phyloP scores from a whole-genome alignment of 2,113 vertebrate genomes.

The Syngnathus floridae region DNA sequence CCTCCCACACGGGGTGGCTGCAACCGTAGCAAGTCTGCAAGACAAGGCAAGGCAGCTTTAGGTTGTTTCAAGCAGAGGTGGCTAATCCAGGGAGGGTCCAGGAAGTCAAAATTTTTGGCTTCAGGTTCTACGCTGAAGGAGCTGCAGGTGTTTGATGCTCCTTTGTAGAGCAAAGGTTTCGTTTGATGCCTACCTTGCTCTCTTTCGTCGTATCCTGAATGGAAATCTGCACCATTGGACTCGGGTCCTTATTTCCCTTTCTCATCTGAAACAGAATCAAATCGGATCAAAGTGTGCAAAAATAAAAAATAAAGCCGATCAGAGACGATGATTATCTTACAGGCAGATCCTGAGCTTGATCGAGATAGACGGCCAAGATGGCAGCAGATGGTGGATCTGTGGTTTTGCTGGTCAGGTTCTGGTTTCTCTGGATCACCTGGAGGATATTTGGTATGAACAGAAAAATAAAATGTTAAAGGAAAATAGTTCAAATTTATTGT shows the following conservation, averaged over 20 bases:
- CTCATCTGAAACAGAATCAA: constrained; percentile 71
- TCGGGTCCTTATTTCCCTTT: constrained; percentile 83
- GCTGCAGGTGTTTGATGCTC: too few species aligned
- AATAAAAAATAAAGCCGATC: neutral
- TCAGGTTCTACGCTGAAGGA: too few species aligned
- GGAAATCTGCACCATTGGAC: constrained; percentile 82
- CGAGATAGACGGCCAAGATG: constrained; percentile 82
- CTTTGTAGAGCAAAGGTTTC: neutral
- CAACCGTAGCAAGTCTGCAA: constrained; percentile 73
- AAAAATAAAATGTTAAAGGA: too few species aligned
- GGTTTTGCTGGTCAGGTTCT: constrained; percentile 74
- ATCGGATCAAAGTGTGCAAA: neutral
- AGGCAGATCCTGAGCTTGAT: constrained; percentile 80
- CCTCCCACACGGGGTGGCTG: constrained; percentile 79
- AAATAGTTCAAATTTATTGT: too few species aligned
- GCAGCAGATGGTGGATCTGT: constrained; percentile 79
- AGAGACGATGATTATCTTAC: constrained; percentile 58
- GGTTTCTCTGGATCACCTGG: constrained; percentile 82
- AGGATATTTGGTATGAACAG: neutral
- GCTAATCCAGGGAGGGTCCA: too few species aligned
- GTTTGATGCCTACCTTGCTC: constrained; percentile 73
- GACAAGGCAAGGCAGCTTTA: too few species aligned
- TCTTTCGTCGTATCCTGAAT: constrained; percentile 82
- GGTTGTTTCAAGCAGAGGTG: too few species aligned
- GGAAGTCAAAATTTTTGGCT: too few species aligned